These are phyloP conservation scores for Drosophila kanekoi DNA, from an alignment of 2,888 invertebrate genomes.

Conservation along the genomic window DNA sequence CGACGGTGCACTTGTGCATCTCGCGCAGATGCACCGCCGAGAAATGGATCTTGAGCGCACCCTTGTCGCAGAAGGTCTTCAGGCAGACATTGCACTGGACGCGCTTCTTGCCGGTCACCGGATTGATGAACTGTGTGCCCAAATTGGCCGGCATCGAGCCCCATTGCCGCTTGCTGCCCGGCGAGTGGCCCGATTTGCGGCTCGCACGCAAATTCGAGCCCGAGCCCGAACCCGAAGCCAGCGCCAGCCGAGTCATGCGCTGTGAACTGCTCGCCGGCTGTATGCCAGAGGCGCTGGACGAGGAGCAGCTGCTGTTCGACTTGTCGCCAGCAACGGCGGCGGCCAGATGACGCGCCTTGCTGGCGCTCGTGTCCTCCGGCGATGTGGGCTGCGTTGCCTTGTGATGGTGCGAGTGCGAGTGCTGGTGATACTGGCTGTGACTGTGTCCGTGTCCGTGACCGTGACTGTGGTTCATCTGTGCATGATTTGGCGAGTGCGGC, in stretches of 20 bases:
- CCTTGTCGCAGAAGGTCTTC: slow-evolving; percentile 99
- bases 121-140: slow-evolving; percentile 96
- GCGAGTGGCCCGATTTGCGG: slow-evolving; percentile 83
- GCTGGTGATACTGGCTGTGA: slow-evolving; percentile 30
- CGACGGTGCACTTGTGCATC: slow-evolving; percentile 99
- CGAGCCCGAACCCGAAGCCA: slow-evolving; percentile 24
- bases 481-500: slow-evolving; percentile 33
- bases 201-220: slow-evolving; percentile 64
- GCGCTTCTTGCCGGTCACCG: slow-evolving; percentile 97
- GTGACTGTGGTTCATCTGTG: slow-evolving; percentile 70
- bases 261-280: slow-evolving; percentile 49
- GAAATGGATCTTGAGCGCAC: slow-evolving; percentile 99
- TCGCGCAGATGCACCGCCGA: slow-evolving; percentile 99
- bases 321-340: slow-evolving; percentile 34
- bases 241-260: slow-evolving; percentile 66
- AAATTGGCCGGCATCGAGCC: slow-evolving; percentile 92
- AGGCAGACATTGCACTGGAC: slow-evolving; percentile 99
- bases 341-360: slow-evolving; percentile 36
- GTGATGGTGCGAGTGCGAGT: slow-evolving; percentile 64
- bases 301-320: slow-evolving; percentile 50
- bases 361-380: slow-evolving; percentile 31
- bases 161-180: slow-evolving; percentile 91
- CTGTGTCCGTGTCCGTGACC: slow-evolving; percentile 80
- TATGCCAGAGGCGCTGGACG: slow-evolving; percentile 45
- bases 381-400: slow-evolving; percentile 15